Percentiles rank a stretch among this genome's conserved stretches.
phyloP scores from a whole-genome alignment of 2,113 vertebrate genomes.

The Raja brachyura region DNA sequence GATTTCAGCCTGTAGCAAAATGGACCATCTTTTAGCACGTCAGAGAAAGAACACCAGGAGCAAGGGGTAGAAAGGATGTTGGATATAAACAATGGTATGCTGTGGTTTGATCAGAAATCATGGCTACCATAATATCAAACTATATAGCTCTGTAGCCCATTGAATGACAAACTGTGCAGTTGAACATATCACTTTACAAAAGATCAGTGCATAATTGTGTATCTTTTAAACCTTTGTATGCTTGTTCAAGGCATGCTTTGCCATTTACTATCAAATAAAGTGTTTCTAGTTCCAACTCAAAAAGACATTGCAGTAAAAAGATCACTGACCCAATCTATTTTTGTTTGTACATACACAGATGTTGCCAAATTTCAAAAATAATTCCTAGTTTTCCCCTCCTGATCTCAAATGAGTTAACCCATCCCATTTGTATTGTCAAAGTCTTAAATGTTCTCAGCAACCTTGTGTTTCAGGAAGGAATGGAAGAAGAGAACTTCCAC shows the following conservation, averaged over 20 bases:
- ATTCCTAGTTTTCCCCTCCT: background rate
- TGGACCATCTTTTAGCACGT: background rate
- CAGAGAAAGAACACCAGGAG: background rate
- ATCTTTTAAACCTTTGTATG: background rate
- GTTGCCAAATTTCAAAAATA: background rate
- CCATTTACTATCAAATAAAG: background rate
- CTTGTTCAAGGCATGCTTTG: background rate
- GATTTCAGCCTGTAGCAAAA: slow-evolving; percentile 78
- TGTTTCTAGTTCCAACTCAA: background rate
- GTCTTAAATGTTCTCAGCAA: background rate
- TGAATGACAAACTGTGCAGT: background rate
- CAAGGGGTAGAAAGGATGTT: background rate
- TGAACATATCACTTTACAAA: background rate
- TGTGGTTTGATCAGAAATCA: background rate
- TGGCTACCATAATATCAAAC: background rate
- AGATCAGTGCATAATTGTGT: background rate
- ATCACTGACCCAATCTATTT: too few species aligned
- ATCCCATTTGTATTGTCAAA: background rate
- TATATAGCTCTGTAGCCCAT: background rate
- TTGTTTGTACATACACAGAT: background rate
- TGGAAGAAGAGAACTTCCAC: background rate
- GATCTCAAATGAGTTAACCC: background rate
- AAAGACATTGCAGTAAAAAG: background rate
- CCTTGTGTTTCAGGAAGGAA: background rate
- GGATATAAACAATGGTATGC: background rate